phyloP scores from a whole-genome alignment of 2,888 invertebrate genomes.

The Heliothis peltigera region DNA sequence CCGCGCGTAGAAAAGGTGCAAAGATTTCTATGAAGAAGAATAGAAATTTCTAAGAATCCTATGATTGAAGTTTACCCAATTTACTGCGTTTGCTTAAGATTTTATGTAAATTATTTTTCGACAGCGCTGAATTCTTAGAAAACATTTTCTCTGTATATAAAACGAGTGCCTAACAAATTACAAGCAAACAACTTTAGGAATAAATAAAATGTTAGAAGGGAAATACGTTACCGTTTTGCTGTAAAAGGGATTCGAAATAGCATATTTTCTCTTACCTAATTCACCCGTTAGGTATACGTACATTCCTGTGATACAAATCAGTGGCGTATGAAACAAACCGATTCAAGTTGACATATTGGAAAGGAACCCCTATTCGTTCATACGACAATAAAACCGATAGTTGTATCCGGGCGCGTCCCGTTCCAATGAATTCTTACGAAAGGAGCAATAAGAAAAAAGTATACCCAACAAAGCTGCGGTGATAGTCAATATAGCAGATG shows the following conservation, averaged over 20 bases:
- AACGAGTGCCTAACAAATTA: constrained; percentile 65
- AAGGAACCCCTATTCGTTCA: constrained; percentile 64
- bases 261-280: constrained; percentile 57
- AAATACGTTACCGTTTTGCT: constrained; percentile 53
- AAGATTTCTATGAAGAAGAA: no score
- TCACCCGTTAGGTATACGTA: constrained; percentile 55
- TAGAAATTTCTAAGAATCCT: constrained; percentile 64
- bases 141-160: constrained; percentile 65
- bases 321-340: constrained; percentile 68
- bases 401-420: constrained; percentile 69
- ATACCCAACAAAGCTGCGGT: constrained; percentile 69
- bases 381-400: constrained; percentile 75
- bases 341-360: constrained; percentile 69
- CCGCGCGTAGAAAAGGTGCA: constrained; percentile 80
- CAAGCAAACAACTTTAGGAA: constrained; percentile 65
- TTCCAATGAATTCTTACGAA: constrained; percentile 73
- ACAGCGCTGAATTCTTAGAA: constrained; percentile 63
- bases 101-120: constrained; percentile 80
- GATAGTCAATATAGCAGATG: constrained; percentile 77
- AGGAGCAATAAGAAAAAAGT: constrained; percentile 76
- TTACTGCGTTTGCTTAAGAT: constrained; percentile 79
- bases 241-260: constrained; percentile 55
- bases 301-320: constrained; percentile 63
- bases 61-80: constrained; percentile 83
- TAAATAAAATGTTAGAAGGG: constrained; percentile 60